Conservation (phyloP, 2,888 invertebrate species). For the Drosophila leonis region DNA sequence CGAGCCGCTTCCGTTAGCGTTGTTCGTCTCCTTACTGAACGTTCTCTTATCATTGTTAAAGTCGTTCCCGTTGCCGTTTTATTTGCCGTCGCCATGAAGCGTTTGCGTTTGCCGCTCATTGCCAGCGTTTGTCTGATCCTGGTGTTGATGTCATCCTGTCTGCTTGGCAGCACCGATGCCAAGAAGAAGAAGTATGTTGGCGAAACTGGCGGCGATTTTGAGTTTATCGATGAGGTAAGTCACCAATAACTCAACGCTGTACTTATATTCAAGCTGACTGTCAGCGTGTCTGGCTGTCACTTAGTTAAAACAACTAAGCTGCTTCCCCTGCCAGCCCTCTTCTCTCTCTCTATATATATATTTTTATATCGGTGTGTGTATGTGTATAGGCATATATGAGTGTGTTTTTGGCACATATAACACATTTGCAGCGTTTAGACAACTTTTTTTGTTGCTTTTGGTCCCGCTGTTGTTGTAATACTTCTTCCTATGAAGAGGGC, state of each 20-base stretch:
- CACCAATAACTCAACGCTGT: constrained; percentile 44
- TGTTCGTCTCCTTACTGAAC: constrained; percentile 17
- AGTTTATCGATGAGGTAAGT: constrained; percentile 92
- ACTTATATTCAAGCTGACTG: constrained; percentile 16
- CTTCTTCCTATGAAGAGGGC: background rate
- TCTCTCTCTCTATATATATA: no score
- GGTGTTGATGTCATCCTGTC: constrained; percentile 84
- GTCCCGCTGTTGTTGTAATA: background rate
- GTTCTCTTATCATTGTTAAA: constrained; percentile 23
- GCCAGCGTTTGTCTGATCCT: constrained; percentile 83
- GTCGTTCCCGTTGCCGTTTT: constrained; percentile 4
- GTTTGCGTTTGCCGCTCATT: constrained; percentile 81
- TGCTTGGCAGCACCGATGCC: constrained; percentile 79
- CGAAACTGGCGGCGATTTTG: constrained; percentile 89
- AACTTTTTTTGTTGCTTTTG: constrained; percentile 37
- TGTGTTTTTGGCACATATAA: constrained; percentile 47
- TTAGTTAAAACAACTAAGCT: constrained; percentile 68
- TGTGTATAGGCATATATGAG: background rate
- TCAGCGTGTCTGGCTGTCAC: constrained; percentile 45
- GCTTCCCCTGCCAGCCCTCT: constrained; percentile 7
- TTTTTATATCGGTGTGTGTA: background rate
- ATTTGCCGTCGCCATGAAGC: constrained; percentile 75
- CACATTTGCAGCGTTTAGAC: constrained; percentile 63
- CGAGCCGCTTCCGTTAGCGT: constrained; percentile 34
- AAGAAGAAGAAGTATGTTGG: constrained; percentile 91